These are phyloP conservation scores for Lethocerus indicus DNA, from an alignment of 1,140 invertebrate species.

Conservation along the genomic window DNA sequence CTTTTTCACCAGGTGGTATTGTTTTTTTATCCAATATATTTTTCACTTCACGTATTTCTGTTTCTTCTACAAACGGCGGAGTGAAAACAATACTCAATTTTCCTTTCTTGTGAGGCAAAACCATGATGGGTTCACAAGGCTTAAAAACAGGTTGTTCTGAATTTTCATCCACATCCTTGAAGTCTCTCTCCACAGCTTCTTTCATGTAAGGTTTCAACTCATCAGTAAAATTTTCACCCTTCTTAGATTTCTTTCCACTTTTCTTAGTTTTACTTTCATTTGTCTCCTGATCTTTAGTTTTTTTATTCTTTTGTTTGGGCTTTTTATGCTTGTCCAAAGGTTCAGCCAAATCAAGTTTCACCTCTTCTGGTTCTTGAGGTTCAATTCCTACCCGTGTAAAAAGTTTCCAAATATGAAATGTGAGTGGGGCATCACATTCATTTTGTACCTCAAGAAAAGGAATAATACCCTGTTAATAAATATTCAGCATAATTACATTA, in stretches of 20 bases:
- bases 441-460: too few species aligned
- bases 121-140: neutral
- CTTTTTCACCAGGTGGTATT: too few species aligned
- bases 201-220: constrained; percentile 1
- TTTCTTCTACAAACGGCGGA: neutral
- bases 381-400: too few species aligned
- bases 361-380: too few species aligned
- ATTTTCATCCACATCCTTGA: neutral
- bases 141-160: neutral
- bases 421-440: too few species aligned
- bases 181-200: neutral
- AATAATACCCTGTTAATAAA: too few species aligned
- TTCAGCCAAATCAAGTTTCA: too few species aligned
- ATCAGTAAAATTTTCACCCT: neutral
- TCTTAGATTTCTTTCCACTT: neutral
- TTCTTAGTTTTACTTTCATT: neutral
- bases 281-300: neutral
- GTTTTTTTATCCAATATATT: too few species aligned
- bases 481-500: too few species aligned
- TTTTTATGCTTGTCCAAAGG: too few species aligned
- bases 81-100: neutral
- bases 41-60: neutral
- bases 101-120: neutral
- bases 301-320: too few species aligned
- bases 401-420: too few species aligned